Evolutionary conservation across 2,797 vertebrate species (phyloP).

Genomic region (Tarsius wallacei): DNA sequence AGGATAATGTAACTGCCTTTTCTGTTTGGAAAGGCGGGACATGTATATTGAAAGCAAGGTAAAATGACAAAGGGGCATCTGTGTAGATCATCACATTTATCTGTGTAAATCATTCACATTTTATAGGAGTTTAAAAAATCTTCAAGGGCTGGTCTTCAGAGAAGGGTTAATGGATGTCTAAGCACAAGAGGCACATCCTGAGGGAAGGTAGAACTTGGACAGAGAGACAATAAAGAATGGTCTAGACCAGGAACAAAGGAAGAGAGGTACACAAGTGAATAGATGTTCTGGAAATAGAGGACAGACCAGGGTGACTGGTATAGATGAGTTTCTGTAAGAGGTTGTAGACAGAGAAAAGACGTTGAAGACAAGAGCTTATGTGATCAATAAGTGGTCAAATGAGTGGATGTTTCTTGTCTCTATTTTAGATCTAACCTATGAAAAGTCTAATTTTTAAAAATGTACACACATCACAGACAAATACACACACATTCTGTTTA

Average conservation of each 20-base stretch:
- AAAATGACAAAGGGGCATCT: neutral
- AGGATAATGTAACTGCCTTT: neutral
- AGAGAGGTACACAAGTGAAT: slow-evolving; percentile 1
- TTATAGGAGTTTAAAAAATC: neutral
- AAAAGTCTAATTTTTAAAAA: slow-evolving; percentile 43
- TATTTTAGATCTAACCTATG: slow-evolving; percentile 45
- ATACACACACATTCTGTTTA: slow-evolving; percentile 23
- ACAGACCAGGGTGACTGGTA: neutral
- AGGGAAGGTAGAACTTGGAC: neutral
- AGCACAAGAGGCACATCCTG: neutral
- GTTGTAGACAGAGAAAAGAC: neutral
- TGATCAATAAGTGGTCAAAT: neutral
- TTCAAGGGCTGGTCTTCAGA: neutral
- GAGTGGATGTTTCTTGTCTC: neutral
- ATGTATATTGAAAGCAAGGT: neutral
- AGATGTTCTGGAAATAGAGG: neutral
- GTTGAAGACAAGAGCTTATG: neutral
- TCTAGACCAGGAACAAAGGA: neutral
- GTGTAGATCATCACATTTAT: neutral
- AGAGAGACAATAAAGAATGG: slow-evolving; percentile 6
- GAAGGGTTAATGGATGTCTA: neutral
- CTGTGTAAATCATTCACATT: neutral
- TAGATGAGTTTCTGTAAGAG: neutral
- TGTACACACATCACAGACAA: neutral
- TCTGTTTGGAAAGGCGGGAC: neutral